Percentiles rank a stretch among this genome's conserved stretches.
Conservation (phyloP, 1,140 invertebrate species). For the Lucilia cuprina region DNA sequence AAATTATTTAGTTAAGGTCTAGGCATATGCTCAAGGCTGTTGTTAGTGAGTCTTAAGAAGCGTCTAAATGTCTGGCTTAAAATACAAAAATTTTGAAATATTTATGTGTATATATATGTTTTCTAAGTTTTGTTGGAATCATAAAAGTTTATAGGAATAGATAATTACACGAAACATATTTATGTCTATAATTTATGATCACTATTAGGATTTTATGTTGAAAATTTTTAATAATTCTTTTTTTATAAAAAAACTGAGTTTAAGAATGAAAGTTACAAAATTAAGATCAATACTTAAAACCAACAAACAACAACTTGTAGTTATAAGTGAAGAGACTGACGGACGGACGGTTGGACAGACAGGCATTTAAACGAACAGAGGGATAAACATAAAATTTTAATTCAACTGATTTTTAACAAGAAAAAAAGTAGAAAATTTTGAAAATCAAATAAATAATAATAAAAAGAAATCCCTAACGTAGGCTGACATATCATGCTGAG, state of each 20-base stretch:
- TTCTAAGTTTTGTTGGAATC: too few species aligned
- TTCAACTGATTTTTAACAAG: slow-evolving; percentile 3
- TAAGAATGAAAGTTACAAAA: background rate
- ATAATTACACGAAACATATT: background rate
- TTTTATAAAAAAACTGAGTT: background rate
- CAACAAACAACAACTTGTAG: background rate
- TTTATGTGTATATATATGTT: too few species aligned
- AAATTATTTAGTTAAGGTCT: too few species aligned
- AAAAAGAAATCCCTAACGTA: slow-evolving; percentile 25
- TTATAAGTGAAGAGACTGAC: background rate
- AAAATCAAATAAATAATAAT: slow-evolving; percentile 12
- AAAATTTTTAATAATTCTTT: background rate
- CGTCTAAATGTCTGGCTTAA: background rate
- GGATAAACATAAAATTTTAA: slow-evolving; percentile 17
- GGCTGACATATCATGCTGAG: slow-evolving; percentile 31
- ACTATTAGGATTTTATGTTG: slow-evolving; percentile 37
- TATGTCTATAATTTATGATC: slow-evolving; percentile 37
- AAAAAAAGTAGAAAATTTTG: background rate
- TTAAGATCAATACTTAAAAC: background rate
- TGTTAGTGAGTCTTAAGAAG: background rate
- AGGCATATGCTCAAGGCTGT: too few species aligned
- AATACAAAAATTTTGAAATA: background rate
- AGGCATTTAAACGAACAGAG: background rate
- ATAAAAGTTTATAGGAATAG: background rate
- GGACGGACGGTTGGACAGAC: background rate